These are phyloP conservation scores for Automeris io DNA, from an alignment of 2,888 invertebrate genomes.

Conservation along the genomic window DNA sequence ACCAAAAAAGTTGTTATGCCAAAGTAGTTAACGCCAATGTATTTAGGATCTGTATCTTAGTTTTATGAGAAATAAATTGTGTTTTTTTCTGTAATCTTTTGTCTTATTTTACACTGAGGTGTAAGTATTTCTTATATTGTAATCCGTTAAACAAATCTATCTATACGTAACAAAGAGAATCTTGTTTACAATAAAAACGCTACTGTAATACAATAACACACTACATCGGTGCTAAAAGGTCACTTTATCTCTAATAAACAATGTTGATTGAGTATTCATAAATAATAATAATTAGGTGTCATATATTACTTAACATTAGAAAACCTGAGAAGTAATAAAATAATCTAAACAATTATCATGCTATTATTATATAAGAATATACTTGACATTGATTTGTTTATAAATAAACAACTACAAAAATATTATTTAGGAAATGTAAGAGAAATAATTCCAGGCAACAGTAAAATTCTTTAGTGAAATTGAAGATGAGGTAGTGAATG, in stretches of 20 bases:
- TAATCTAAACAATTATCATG: too few species aligned
- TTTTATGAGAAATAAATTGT: conserved; percentile 9
- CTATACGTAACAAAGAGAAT: not conserved
- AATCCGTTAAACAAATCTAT: not conserved
- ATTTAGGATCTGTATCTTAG: conserved; percentile 34
- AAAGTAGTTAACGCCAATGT: conserved; percentile 34
- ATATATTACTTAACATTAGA: not conserved
- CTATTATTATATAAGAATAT: too few species aligned
- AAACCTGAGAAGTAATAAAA: too few species aligned
- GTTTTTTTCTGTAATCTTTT: conserved; percentile 7
- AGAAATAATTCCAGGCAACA: too few species aligned
- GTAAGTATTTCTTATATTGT: not conserved
- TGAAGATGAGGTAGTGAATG: too few species aligned
- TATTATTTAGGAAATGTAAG: too few species aligned
- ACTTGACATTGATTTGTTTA: too few species aligned
- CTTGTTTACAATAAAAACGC: conserved; percentile 1
- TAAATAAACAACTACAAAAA: too few species aligned
- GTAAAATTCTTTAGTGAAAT: too few species aligned
- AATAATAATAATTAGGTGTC: not conserved
- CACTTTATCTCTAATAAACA: not conserved
- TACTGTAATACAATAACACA: not conserved
- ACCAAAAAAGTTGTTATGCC: conserved; percentile 31
- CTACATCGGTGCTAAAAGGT: not conserved
- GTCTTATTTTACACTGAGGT: conserved; percentile 4
- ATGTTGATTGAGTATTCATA: not conserved